Evolutionary conservation across 2,888 invertebrate genomes (phyloP), one percentile per base, ranked within the genome.

Genomic region (Pilophorus perplexus): DNA sequence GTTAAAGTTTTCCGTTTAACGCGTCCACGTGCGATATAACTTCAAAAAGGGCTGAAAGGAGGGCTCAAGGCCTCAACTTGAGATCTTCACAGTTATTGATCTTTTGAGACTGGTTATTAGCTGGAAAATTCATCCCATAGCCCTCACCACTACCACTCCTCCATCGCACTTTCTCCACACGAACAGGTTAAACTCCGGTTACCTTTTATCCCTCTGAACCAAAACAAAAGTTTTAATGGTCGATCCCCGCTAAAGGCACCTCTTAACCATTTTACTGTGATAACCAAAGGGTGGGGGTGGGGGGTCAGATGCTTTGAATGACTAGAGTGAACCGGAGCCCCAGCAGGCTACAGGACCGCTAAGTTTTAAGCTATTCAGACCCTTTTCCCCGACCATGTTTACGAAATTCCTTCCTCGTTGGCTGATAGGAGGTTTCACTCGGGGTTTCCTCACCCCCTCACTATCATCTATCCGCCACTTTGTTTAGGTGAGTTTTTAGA

Each of bases 1-100:
- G 52, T 27, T 59, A 22, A 59, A 59, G 25, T 59, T 59, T 59
- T 59, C 44, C 59, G 59, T 59, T 59, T 59, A 59, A 20, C 59
- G 59, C 40, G 25, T 33, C 42, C 40, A 42, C 42, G 38, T 25
- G 59, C 14, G 59, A 40, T n/a, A n/a, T 42, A 42, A 40, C 59
- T 59, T 40, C 16, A 27, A 50, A 23, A 50, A 50, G 50, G 22
- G 28, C 5, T n/a, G n/a, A n/a, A n/a, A n/a, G n/a, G n/a, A n/a
- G 16, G 42, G 59, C 59, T 59, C 59, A 42, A 23, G 25, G 40
- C 40, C 44, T 42, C 14, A 23, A 27, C 33, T 42, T 46, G 38
- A 18, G 42, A 23, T 59, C 42, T 59, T 59, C n/a, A n/a, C 59
- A 40, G 42, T 42, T 59, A 59, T 59, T 59, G 59, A 59, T 59